These are phyloP conservation scores for Lepus europaeus DNA, from an alignment of 2,113 vertebrate species.

Conservation along the genomic window DNA sequence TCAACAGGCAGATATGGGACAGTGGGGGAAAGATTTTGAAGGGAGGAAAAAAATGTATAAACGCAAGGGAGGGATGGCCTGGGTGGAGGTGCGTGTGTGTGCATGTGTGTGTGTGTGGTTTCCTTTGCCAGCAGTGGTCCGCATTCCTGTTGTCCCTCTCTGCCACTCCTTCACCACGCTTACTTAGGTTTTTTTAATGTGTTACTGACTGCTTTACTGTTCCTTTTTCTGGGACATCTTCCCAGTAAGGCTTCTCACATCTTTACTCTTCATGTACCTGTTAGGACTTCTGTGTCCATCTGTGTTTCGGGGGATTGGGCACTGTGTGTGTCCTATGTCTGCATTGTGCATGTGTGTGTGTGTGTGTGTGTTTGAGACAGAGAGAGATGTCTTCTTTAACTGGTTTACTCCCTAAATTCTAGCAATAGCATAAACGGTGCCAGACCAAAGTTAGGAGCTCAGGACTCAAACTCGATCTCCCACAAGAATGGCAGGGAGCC, in stretches of 20 bases:
- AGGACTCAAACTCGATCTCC: too few relatives aligned
- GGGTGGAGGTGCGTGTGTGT: not conserved
- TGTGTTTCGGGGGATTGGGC: not conserved
- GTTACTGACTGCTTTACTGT: not conserved
- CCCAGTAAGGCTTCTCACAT: not conserved
- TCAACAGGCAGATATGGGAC: not conserved
- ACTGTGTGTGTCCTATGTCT: not conserved
- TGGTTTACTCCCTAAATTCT: too few relatives aligned
- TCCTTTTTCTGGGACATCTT: not conserved
- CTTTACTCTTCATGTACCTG: not conserved
- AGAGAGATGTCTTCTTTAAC: too few relatives aligned
- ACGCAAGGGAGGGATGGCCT: not conserved
- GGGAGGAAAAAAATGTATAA: not conserved
- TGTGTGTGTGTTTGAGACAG: not conserved
- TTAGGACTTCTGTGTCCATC: not conserved
- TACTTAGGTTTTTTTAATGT: not conserved
- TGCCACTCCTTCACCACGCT: not conserved
- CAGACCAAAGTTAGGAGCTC: too few relatives aligned
- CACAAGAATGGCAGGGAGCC: too few relatives aligned
- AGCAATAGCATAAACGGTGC: too few relatives aligned
- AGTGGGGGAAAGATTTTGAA: not conserved
- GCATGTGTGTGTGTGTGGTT: not conserved
- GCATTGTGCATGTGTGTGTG: not conserved
- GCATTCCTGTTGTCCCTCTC: not conserved
- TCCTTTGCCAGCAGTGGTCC: constrained; percentile 8